A percentile compares a stretch with the other conserved stretches of the same genome.
These are phyloP conservation scores for Leucoraja erinaceus DNA, from an alignment of 2,113 vertebrate species.

Conservation along the genomic window DNA sequence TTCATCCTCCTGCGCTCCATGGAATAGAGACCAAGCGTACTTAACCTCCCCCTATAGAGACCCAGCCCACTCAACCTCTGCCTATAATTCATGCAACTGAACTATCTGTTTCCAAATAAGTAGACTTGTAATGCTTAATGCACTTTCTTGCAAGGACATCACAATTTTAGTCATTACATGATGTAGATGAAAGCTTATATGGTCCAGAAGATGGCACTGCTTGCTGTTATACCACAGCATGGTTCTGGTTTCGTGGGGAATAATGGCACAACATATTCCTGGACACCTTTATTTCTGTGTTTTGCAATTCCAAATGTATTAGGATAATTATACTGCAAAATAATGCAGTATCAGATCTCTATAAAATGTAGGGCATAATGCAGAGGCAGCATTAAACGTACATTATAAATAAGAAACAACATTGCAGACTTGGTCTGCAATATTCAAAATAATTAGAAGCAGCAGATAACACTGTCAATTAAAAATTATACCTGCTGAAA, in stretches of 20 bases:
- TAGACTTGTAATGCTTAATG: neutral
- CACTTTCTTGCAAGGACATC: neutral
- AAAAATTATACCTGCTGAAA: neutral
- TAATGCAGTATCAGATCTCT: neutral
- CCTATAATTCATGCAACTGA: neutral
- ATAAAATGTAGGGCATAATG: neutral
- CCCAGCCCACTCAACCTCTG: too few relatives aligned
- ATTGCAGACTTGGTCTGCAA: too few relatives aligned
- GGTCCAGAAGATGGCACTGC: conserved; percentile 9
- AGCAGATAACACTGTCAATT: neutral
- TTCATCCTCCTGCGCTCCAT: too few relatives aligned
- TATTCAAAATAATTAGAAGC: neutral
- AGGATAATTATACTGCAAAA: neutral
- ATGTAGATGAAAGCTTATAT: neutral
- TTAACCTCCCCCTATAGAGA: too few relatives aligned
- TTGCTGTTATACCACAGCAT: neutral
- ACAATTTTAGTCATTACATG: neutral
- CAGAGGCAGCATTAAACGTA: neutral
- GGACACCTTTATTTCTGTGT: neutral
- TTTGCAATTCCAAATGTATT: neutral
- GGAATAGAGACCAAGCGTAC: too few relatives aligned
- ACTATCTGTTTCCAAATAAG: neutral
- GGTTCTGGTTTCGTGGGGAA: neutral
- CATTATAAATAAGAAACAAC: neutral
- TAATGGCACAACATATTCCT: neutral